These are phyloP conservation scores for Manis crassicaudata DNA, from an alignment of 2,797 vertebrate genomes.

Conservation along the genomic window DNA sequence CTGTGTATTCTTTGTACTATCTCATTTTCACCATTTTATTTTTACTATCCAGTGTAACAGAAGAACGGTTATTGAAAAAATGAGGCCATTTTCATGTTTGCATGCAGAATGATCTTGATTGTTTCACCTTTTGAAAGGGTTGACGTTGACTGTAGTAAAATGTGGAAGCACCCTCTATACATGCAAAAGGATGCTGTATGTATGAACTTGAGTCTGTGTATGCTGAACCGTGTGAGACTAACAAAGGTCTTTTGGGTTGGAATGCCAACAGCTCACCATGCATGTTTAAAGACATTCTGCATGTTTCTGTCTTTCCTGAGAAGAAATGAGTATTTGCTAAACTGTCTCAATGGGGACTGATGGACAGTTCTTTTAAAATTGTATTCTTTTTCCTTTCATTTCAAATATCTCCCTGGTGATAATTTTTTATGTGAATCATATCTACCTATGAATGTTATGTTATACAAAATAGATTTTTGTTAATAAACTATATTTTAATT, in stretches of 20 bases:
- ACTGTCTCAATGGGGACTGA: background rate
- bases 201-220: background rate
- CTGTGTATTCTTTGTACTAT: background rate
- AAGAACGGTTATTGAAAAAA: background rate
- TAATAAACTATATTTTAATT: constrained; percentile 75
- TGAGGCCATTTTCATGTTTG: background rate
- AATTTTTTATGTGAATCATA: constrained; percentile 17
- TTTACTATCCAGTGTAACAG: background rate
- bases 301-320: constrained; percentile 48
- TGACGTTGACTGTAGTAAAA: constrained; percentile 29
- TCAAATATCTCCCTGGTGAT: constrained; percentile 29
- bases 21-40: background rate
- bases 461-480: constrained; percentile 64
- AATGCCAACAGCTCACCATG: constrained; percentile 61
- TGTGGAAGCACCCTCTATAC: constrained; percentile 38
- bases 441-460: constrained; percentile 14
- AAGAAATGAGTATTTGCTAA: constrained; percentile 66
- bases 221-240: constrained; percentile 64
- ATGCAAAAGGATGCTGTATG: background rate
- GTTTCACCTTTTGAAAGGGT: constrained; percentile 65
- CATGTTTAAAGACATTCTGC: constrained; percentile 74
- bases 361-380: constrained; percentile 15
- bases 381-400: constrained; percentile 29
- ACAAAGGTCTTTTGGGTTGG: constrained; percentile 56
- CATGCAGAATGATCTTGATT: background rate